Conservation (phyloP, 1,140 invertebrate genomes). For the Meteorus sp. region DNA sequence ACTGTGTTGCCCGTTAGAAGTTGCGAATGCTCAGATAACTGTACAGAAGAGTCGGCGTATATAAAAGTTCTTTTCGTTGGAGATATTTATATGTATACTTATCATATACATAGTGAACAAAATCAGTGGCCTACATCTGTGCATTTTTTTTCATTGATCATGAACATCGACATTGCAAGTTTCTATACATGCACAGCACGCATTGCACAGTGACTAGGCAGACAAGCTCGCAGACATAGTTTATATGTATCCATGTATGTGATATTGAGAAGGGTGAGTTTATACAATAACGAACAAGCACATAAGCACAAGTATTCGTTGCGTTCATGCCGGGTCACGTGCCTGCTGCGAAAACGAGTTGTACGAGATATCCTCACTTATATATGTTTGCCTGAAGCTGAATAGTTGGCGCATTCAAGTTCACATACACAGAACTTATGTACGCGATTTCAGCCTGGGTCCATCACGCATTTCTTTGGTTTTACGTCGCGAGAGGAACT, state of each 20-base stretch:
- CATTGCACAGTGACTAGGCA: background rate
- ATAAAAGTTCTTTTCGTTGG: too few species aligned
- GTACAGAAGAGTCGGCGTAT: slow-evolving; percentile 12
- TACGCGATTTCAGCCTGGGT: slow-evolving; percentile 40
- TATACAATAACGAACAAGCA: background rate
- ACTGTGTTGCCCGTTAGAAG: too few species aligned
- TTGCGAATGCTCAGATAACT: slow-evolving; percentile 18
- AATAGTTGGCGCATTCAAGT: slow-evolving; percentile 7
- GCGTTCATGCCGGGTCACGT: slow-evolving; percentile 29
- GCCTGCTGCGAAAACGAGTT: slow-evolving; percentile 39
- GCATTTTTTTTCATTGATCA: slow-evolving; percentile 8
- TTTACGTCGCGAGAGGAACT: too few species aligned
- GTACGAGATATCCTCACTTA: slow-evolving; percentile 32
- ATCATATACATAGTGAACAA: background rate
- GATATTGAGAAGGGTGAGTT: slow-evolving; percentile 1
- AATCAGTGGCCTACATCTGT: slow-evolving; percentile 24
- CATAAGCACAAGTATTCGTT: background rate
- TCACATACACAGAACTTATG: too few species aligned
- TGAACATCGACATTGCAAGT: slow-evolving; percentile 9
- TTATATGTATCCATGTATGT: background rate
- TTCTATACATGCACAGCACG: background rate
- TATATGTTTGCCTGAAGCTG: background rate
- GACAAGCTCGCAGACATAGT: background rate
- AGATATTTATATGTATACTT: too few species aligned
- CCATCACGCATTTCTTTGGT: slow-evolving; percentile 26